A percentile compares a stretch with the other conserved stretches of the same genome.
These are phyloP conservation scores for Physocephala rufipes DNA, from an alignment of 2,888 invertebrate genomes.

Conservation along the genomic window DNA sequence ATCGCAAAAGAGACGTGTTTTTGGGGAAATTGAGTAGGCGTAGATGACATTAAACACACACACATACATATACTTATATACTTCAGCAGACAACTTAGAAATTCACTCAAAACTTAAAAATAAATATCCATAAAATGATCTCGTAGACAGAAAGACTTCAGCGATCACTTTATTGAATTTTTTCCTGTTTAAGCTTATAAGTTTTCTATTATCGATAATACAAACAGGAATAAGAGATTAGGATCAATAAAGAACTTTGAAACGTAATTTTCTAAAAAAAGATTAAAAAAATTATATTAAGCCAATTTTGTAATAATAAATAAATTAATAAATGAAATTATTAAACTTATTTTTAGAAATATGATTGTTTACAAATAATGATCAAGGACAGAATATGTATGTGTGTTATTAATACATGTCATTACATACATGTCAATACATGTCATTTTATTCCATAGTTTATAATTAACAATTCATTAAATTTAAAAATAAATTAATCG, in stretches of 20 bases:
- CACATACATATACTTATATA: not conserved
- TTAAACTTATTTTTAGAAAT: too few relatives aligned
- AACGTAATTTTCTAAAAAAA: not conserved
- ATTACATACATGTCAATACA: too few relatives aligned
- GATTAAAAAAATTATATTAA: not conserved
- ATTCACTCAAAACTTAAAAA: not conserved
- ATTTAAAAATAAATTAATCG: too few relatives aligned
- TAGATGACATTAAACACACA: not conserved
- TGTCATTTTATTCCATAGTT: too few relatives aligned
- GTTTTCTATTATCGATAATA: not conserved
- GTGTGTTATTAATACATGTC: too few relatives aligned
- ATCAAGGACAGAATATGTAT: too few relatives aligned
- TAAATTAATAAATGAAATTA: too few relatives aligned
- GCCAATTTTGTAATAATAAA: too few relatives aligned
- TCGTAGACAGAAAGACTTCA: slow-evolving; percentile 11
- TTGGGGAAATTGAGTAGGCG: not conserved
- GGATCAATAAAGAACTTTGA: not conserved
- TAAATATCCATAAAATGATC: not conserved
- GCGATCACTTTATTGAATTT: not conserved
- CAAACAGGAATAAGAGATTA: not conserved
- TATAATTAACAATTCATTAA: too few relatives aligned
- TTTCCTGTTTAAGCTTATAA: not conserved
- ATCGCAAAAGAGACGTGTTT: not conserved
- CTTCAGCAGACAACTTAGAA: not conserved
- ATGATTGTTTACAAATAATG: too few relatives aligned